Conservation (phyloP, 2,797 vertebrate genomes). For the Rhadinocentrus ornatus region DNA sequence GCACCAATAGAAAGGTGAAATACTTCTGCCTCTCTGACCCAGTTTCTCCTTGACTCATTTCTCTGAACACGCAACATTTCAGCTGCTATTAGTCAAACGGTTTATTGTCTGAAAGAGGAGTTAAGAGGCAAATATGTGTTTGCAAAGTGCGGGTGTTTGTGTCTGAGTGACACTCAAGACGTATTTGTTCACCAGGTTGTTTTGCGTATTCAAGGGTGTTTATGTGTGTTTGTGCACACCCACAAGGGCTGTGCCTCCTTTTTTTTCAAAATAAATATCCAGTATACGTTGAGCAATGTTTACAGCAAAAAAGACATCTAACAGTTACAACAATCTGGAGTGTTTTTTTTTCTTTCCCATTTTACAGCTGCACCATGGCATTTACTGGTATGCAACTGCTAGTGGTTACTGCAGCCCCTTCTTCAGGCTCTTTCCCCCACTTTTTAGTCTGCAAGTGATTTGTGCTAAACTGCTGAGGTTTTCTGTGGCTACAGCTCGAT, state of each 20-base stretch:
- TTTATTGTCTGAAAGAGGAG: slow-evolving; percentile 48
- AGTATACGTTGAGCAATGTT: slow-evolving; percentile 35
- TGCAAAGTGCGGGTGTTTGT: background rate
- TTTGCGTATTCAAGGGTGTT: slow-evolving; percentile 60
- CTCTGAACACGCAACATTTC: slow-evolving; percentile 78
- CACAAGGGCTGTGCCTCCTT: slow-evolving; percentile 30
- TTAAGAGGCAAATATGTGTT: slow-evolving; percentile 27
- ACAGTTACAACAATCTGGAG: slow-evolving; percentile 3
- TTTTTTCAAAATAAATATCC: slow-evolving; percentile 43
- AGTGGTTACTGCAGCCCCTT: slow-evolving; percentile 5
- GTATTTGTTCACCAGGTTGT: slow-evolving; percentile 68
- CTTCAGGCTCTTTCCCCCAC: slow-evolving; percentile 12
- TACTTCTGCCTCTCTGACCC: slow-evolving; percentile 64
- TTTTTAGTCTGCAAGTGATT: slow-evolving; percentile 51
- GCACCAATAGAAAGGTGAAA: slow-evolving; percentile 72
- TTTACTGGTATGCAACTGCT: slow-evolving; percentile 11
- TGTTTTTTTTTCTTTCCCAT: slow-evolving; percentile 1
- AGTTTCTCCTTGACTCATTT: slow-evolving; percentile 72
- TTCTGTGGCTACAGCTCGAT: slow-evolving; percentile 67
- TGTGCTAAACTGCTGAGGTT: slow-evolving; percentile 73
- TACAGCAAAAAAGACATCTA: slow-evolving; percentile 33
- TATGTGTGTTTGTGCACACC: slow-evolving; percentile 41
- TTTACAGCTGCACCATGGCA: slow-evolving; percentile 2
- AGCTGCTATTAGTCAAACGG: slow-evolving; percentile 77
- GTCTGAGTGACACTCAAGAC: slow-evolving; percentile 26